Evolutionary conservation across 2,113 vertebrate species (phyloP).

Genomic region (Burhinus oedicnemus): DNA sequence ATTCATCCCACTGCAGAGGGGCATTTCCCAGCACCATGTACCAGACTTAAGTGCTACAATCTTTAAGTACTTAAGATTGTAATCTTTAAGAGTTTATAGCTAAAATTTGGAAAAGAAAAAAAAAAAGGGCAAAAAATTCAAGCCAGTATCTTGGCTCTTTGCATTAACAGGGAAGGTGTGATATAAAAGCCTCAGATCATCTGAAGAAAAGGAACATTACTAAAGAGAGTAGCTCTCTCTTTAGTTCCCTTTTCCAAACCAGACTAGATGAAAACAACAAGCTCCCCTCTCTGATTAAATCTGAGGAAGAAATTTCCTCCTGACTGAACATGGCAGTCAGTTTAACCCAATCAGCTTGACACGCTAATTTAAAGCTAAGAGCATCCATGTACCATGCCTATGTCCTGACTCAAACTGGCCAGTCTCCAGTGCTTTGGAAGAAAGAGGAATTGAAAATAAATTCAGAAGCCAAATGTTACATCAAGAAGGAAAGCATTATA

Average conservation of each 20-base stretch:
- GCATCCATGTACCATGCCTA: neutral
- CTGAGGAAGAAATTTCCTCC: neutral
- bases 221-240: neutral
- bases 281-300: neutral
- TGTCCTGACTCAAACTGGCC: neutral
- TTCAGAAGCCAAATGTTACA: neutral
- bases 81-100: neutral
- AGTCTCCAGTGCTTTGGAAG: neutral
- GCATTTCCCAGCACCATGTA: neutral
- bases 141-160: neutral
- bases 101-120: neutral
- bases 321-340: fast-evolving
- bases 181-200: neutral
- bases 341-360: neutral
- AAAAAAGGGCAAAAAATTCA: neutral
- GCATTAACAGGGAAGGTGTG: neutral
- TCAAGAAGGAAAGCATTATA: neutral
- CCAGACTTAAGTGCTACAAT: neutral
- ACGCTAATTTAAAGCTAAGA: neutral
- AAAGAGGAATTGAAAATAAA: neutral
- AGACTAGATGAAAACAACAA: neutral
- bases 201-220: neutral
- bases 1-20: neutral
- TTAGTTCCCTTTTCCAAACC: neutral
- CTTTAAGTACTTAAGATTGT: neutral